Evolutionary conservation across 2,888 invertebrate species (phyloP).

Genomic region (Drosophila neotestacea): DNA sequence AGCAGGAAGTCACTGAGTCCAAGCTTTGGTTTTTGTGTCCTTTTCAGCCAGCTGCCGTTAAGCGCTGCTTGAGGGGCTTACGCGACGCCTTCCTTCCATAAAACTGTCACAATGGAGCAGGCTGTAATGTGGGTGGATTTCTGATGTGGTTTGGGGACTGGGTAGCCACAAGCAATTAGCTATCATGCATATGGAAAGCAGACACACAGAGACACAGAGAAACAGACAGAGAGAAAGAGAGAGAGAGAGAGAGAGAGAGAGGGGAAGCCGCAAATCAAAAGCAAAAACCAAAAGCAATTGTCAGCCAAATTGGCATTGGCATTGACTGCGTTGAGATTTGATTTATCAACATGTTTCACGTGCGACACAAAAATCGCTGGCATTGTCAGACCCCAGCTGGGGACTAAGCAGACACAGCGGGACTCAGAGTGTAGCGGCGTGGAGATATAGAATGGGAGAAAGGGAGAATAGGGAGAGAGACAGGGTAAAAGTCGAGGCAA

Average conservation of each 20-base stretch:
- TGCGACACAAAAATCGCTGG: constrained; percentile 60
- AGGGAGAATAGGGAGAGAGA: not conserved
- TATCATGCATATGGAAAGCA: constrained; percentile 46
- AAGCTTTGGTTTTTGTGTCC: constrained; percentile 23
- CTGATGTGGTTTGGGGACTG: constrained; percentile 6
- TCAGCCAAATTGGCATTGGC: constrained; percentile 79
- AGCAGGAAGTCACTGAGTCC: constrained; percentile 22
- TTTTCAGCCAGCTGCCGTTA: constrained; percentile 49
- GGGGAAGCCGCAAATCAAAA: constrained; percentile 58
- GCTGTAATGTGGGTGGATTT: not conserved
- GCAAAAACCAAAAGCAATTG: constrained; percentile 70
- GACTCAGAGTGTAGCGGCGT: not conserved
- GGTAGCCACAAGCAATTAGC: constrained; percentile 63
- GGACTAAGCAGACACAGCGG: constrained; percentile 37
- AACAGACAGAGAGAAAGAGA: not conserved
- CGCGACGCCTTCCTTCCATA: constrained; percentile 49
- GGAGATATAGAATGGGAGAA: not conserved
- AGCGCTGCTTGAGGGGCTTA: constrained; percentile 69
- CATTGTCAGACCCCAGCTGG: constrained; percentile 70
- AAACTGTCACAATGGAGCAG: constrained; percentile 49
- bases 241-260: not conserved
- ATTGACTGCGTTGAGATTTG: constrained; percentile 78
- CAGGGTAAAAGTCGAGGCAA: constrained; percentile 41
- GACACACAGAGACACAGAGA: not conserved
- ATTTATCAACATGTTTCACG: constrained; percentile 80